These are phyloP conservation scores for Xenus cinereus DNA, from an alignment of 2,113 vertebrate species.

Conservation along the genomic window DNA sequence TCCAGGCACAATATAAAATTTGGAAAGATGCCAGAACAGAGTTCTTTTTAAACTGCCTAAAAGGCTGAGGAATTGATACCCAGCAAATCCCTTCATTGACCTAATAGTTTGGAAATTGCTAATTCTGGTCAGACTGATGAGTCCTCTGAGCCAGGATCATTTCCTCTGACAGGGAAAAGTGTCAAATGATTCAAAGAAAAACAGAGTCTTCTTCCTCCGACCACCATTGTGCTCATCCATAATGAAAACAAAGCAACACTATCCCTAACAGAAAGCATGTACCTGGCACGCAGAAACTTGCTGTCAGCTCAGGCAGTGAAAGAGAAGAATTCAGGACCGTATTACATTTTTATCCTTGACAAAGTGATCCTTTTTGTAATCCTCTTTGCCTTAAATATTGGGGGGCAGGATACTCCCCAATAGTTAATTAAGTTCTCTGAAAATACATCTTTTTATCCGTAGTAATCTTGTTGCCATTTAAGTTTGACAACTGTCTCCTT, in stretches of 20 bases:
- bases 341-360: neutral
- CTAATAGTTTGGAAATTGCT: slow-evolving; percentile 34
- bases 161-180: slow-evolving; percentile 45
- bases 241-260: slow-evolving; percentile 29
- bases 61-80: slow-evolving; percentile 42
- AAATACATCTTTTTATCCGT: neutral
- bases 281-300: neutral
- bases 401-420: neutral
- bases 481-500: neutral
- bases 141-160: slow-evolving; percentile 42
- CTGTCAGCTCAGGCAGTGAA: neutral
- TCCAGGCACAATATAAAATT: slow-evolving; percentile 64
- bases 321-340: neutral
- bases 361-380: neutral
- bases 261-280: neutral
- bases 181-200: slow-evolving; percentile 47
- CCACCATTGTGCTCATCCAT: slow-evolving; percentile 16
- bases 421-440: neutral
- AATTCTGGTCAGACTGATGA: slow-evolving; percentile 52
- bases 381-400: neutral
- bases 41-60: slow-evolving; percentile 40
- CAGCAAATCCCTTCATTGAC: slow-evolving; percentile 36
- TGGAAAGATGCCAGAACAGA: slow-evolving; percentile 23
- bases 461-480: neutral
- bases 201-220: slow-evolving; percentile 17